A percentile compares a stretch with the other conserved stretches of the same genome.
These are phyloP conservation scores for Eurois occulta DNA, from an alignment of 2,888 invertebrate genomes.

Conservation along the genomic window DNA sequence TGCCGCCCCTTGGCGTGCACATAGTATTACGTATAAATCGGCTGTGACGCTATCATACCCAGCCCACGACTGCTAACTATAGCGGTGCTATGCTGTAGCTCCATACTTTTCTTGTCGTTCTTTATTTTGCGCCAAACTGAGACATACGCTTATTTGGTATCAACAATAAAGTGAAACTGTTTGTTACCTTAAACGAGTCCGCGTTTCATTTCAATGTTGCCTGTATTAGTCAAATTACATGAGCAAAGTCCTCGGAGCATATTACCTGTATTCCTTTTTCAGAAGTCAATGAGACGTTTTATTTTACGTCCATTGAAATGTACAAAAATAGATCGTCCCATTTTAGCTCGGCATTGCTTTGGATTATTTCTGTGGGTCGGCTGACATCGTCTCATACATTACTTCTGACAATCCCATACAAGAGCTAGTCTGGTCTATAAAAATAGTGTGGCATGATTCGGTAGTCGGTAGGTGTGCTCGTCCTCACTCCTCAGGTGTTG, in stretches of 20 bases:
- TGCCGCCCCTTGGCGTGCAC: constrained; percentile 74
- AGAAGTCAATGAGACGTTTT: constrained; percentile 56
- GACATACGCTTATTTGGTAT: constrained; percentile 59
- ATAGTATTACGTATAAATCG: constrained; percentile 63
- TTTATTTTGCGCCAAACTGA: constrained; percentile 60
- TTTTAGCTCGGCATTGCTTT: constrained; percentile 62
- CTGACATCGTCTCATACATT: constrained; percentile 51
- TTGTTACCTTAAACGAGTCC: constrained; percentile 53
- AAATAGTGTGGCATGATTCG: constrained; percentile 63
- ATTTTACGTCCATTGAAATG: constrained; percentile 53
- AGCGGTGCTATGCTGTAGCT: constrained; percentile 42
- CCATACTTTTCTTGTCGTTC: constrained; percentile 55
- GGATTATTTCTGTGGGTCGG: constrained; percentile 53
- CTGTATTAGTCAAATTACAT: constrained; percentile 60
- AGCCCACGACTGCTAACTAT: constrained; percentile 64
- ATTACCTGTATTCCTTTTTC: constrained; percentile 49
- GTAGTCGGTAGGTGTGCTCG: constrained; percentile 49
- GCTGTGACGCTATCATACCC: constrained; percentile 66
- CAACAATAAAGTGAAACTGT: constrained; percentile 55
- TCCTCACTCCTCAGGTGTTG: constrained; percentile 71
- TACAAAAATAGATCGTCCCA: constrained; percentile 55
- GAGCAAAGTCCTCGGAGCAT: constrained; percentile 31
- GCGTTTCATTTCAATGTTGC: constrained; percentile 58
- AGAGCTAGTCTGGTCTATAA: constrained; percentile 43
- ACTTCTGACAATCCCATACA: constrained; percentile 36